phyloP scores from a whole-genome alignment of 2,888 invertebrate genomes.

The Buathra laborator region DNA sequence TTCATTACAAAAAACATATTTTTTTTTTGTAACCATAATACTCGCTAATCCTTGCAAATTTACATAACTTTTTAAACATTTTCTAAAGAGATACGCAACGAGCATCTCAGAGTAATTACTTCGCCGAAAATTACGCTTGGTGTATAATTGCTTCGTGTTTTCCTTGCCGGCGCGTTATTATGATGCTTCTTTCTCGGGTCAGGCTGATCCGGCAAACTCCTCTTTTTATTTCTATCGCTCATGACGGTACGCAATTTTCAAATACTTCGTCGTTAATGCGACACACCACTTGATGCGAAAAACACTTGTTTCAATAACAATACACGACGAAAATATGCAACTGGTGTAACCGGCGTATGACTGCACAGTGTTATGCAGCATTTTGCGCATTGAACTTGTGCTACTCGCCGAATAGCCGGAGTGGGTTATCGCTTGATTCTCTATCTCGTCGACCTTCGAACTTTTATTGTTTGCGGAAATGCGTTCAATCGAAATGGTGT shows the following conservation, averaged over 20 bases:
- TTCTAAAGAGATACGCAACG: background rate
- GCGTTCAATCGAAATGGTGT: background rate
- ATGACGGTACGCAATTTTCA: conserved; percentile 3
- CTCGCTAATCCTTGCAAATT: background rate
- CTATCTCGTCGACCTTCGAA: conserved; percentile 46
- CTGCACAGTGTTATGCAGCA: conserved; percentile 33
- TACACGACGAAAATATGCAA: conserved; percentile 33
- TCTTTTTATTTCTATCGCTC: conserved; percentile 50
- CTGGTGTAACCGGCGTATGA: conserved; percentile 10
- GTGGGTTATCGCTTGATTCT: conserved; percentile 38
- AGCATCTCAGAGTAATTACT: conserved; percentile 34
- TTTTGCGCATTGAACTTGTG: conserved; percentile 53
- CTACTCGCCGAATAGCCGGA: conserved; percentile 20
- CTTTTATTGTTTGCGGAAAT: conserved; percentile 45
- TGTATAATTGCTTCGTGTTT: conserved; percentile 28
- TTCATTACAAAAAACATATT: too few relatives aligned
- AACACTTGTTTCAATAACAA: background rate
- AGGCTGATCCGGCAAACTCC: conserved; percentile 20
- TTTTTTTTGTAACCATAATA: background rate
- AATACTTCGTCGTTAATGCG: background rate
- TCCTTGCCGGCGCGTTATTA: background rate
- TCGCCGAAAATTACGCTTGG: conserved; percentile 29
- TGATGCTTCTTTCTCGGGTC: conserved; percentile 14
- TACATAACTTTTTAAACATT: background rate
- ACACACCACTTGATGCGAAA: background rate